Evolutionary conservation across 2,113 vertebrate species (phyloP), one percentile per base, ranked within the genome.

Genomic region (Dissostichus mawsoni): DNA sequence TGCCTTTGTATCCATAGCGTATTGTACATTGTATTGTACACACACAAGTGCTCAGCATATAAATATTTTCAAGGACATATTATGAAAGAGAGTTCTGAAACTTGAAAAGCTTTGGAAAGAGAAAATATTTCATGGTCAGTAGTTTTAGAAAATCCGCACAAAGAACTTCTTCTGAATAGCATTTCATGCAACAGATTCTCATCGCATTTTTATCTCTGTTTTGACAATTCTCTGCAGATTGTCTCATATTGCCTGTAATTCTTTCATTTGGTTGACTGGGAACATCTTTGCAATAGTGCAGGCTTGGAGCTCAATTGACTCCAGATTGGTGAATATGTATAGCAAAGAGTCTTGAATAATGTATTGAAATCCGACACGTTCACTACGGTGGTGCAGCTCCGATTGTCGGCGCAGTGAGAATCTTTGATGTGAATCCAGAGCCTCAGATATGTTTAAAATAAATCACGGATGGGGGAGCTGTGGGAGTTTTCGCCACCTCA

Each of bases 341-440:
- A 86, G 78, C 70, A 69, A 62, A 8, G 2, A 47, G 58, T 83
- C 44, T 83, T 93, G 90, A 92, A 92, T 92, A 92, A 92, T 91
- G 88, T 74, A 91, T 86, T 55, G 23, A 69, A 77, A 86, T 87
- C 67, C 76, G 76, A 87, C 74, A 76, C 36, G 62, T 72, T 81
- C 45, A 66, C 76, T 41, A 53, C 36, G 48, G 67, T 18, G 52
- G 62, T 33, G 29, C 82, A 68, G 89, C 81, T 83, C 76, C 76
- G 36, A 64, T 61, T 87, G 74, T 81, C 64, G 61, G 68, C 83
- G 78, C 80, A 29, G 69, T 23, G 65, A 61, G 53, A 53, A 76
- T 79, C 80, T 93, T 91, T 93, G 90, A 92, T 89, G 90, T 87
- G 89, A 76, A 89, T 89, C 84, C 69, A 80, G 45, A 80, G 75